Evolutionary conservation across 2,113 vertebrate genomes (phyloP).

Genomic region (Campylomormyrus tamandua): DNA sequence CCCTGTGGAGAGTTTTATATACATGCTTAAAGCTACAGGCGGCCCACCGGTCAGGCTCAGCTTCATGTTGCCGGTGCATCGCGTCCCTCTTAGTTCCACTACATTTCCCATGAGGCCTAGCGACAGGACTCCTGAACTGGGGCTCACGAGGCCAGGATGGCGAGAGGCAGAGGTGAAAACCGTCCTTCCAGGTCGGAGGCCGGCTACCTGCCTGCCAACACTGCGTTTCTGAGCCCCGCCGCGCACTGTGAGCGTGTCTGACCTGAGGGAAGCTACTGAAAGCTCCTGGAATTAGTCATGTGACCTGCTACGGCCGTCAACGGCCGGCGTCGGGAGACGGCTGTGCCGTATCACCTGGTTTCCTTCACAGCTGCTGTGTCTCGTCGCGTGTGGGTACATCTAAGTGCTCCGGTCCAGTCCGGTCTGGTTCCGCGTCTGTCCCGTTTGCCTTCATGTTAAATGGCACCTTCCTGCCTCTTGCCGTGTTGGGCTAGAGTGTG

Average conservation of each 20-base stretch:
- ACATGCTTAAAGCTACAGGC: background rate
- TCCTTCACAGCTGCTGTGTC: background rate
- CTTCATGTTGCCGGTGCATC: background rate
- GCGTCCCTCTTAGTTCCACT: background rate
- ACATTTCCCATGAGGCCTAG: constrained; percentile 8
- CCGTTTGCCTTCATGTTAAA: background rate
- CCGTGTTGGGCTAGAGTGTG: background rate
- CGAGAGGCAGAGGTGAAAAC: background rate
- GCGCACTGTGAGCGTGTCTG: background rate
- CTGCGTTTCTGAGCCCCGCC: background rate
- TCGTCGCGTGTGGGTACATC: background rate
- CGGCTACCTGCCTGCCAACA: background rate
- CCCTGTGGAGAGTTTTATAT: background rate
- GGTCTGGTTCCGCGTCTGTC: background rate
- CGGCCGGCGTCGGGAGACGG: background rate
- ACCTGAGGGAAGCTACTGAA: background rate
- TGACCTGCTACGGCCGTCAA: background rate
- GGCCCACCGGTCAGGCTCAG: background rate
- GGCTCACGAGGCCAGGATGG: background rate
- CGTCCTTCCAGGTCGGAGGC: background rate
- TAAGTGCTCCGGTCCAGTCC: background rate
- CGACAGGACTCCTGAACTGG: background rate
- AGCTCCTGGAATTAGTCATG: background rate
- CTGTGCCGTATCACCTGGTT: background rate
- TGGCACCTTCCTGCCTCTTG: background rate